Evolutionary conservation across 2,113 vertebrate species (phyloP), one percentile per base, ranked within the genome.

Genomic region (Oxyura jamaicensis): DNA sequence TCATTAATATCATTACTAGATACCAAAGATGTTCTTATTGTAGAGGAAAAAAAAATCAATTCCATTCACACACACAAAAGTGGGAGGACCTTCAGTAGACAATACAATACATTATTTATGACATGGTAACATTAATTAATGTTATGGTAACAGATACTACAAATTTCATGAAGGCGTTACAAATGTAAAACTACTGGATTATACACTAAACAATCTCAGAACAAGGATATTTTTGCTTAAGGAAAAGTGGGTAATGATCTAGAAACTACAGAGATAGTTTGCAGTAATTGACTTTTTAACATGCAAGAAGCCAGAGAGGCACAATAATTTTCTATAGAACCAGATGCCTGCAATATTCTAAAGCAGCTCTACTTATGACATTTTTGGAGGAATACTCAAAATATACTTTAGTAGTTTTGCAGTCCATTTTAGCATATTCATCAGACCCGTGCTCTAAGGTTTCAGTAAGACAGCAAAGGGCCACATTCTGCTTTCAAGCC

Each of bases 171-270:
- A 88, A 92, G 91, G 19, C 53, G 66, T 66, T 84, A 59, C 28
- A 90, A 41, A 66, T 52, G 17, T 39, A 69, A 36, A 78, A 13
- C 8, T 84, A 81, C 18, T 19, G 85, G 66, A 90, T 58, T 85
- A 92, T 35, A 73, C 25, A 71, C 52, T 77, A 85, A 87, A 58
- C 50, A 89, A 48, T 26, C 41, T 74, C 52, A 74, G 46, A 91
- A 80, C 35, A 88, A 88, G 44, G 22, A 48, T 83, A 48, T 67
- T 88, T 88, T 91, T 89, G 53, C 72, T 88, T 62, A 86, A 93
- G 66, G 79, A 91, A 83, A 92, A 91, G 86, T 55, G 69, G 15
- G 44, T 91, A 92, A 93, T 76, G 82, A 95, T 90, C 76, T 71
- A 78, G 88, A 96, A 96, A 88, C 41, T 86, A 42, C 68, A 94